Evolutionary conservation across 2,113 vertebrate genomes (phyloP), one percentile per base, ranked within the genome.

Genomic region (Empidonax alnorum): DNA sequence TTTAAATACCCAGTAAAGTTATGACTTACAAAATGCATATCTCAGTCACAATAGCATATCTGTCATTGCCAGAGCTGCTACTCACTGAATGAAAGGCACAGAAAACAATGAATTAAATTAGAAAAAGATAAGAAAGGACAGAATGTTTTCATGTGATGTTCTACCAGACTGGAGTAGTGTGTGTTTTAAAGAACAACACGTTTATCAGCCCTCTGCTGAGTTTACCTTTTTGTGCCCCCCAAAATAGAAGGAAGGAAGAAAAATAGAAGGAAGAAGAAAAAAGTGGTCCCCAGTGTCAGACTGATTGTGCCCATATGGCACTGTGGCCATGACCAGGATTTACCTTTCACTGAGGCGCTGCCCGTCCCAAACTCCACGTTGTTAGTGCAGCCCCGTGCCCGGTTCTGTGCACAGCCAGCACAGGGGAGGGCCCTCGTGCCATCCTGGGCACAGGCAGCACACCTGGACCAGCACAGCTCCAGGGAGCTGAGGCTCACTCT

Each of bases 1-100:
- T 96, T 98, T 96, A 96, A 97, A 97, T 72, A 97, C 89, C 95
- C 92, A 94, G 95, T 66, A 92, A 92, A 98, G 96, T 96, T 92
- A 94, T 61, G 88, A 95, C 93, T 97, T 97, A 97, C 90, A 97
- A 97, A 98, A 97, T 92, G 90, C 90, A 65, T 77, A 93, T 95
- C 96, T 95, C 95, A 83, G 87, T 97, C 96, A 96, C 80, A 83
- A 95, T 72, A 91, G 28, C 95, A 5, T 90, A 89, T 49, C 87
- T 96, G 93, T 94, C 96, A 94, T 44, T 77, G 85, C 89, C 91
- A 92, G 88, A 95, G 93, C 74, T 73, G 71, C 84, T 93, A 30
- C 46, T 92, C 68, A 59, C 12, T 52, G 87, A 95, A 84, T 30
- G 79, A 80, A 91, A 84, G 35, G 75, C 88, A 96, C 67, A 72